These are phyloP conservation scores for Sigmodon hispidus DNA, from an alignment of 2,113 vertebrate species.

Conservation along the genomic window DNA sequence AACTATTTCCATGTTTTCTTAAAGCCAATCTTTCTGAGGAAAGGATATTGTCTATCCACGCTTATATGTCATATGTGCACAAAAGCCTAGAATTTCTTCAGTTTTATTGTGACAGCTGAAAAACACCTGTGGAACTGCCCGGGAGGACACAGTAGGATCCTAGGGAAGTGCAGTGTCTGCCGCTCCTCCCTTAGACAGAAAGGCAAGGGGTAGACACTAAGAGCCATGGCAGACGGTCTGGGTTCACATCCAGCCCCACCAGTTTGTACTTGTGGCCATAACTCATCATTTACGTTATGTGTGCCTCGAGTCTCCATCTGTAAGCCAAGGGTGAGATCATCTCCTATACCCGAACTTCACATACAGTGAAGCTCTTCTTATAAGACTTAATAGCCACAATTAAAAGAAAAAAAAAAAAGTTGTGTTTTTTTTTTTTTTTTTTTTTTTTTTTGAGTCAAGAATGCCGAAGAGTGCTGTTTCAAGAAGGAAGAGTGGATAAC, in stretches of 20 bases:
- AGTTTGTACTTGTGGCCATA: not conserved
- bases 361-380: not conserved
- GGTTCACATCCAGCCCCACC: not conserved
- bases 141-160: not conserved
- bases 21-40: slow-evolving; percentile 65
- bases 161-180: not conserved
- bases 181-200: not conserved
- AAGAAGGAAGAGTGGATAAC: not conserved
- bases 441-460: slow-evolving; percentile 46
- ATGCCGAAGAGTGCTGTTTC: not conserved
- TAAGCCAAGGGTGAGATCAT: not conserved
- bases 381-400: slow-evolving; percentile 12
- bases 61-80: slow-evolving; percentile 58
- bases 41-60: slow-evolving; percentile 67
- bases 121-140: not conserved
- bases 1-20: slow-evolving; percentile 45
- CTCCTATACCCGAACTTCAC: not conserved
- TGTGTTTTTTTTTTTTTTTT: no score
- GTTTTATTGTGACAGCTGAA: slow-evolving; percentile 9
- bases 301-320: not conserved
- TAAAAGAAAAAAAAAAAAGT: slow-evolving; percentile 47
- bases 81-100: slow-evolving; percentile 61
- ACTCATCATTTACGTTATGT: not conserved
- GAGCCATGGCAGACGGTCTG: not conserved
- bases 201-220: not conserved